These are phyloP conservation scores for Agonopterix alstromeriana DNA, from an alignment of 2,888 invertebrate species.

Conservation along the genomic window DNA sequence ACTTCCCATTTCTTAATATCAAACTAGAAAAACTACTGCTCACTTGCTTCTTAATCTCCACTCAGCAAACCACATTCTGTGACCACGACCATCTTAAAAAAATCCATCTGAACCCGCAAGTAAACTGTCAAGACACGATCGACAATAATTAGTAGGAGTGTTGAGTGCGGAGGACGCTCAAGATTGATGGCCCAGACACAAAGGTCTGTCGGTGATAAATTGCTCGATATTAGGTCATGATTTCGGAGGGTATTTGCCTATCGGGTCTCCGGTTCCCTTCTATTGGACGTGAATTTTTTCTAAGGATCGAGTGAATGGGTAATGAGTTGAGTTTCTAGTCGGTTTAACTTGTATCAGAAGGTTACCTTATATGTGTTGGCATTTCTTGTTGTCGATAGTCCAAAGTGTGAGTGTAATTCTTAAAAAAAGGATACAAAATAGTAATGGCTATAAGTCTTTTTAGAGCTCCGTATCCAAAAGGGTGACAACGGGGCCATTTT, in stretches of 20 bases:
- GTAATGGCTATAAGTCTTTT: too few species aligned
- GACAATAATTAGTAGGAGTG: constrained; percentile 70
- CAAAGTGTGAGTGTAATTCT: too few species aligned
- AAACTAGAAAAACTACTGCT: too few species aligned
- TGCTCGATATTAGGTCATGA: constrained; percentile 72
- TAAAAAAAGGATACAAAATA: too few species aligned
- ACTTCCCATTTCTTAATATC: too few species aligned
- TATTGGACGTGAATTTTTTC: constrained; percentile 48
- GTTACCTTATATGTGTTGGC: too few species aligned
- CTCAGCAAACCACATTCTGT: too few species aligned
- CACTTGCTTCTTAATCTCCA: too few species aligned
- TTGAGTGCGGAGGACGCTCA: constrained; percentile 61
- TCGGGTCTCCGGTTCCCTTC: constrained; percentile 31
- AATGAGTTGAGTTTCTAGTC: constrained; percentile 19
- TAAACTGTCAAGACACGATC: constrained; percentile 60
- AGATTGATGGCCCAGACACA: constrained; percentile 68
- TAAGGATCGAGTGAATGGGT: constrained; percentile 35
- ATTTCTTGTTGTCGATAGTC: too few species aligned
- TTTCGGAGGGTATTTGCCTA: constrained; percentile 67
- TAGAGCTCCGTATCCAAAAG: too few species aligned
- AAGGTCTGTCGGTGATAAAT: constrained; percentile 74
- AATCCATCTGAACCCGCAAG: constrained; percentile 44
- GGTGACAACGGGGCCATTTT: too few species aligned
- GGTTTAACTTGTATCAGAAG: too few species aligned
- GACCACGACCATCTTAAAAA: constrained; percentile 26